A percentile compares a stretch with the other conserved stretches of the same genome.
Conservation (phyloP, 2,797 vertebrate species). For the Arnoldichthys spilopterus region DNA sequence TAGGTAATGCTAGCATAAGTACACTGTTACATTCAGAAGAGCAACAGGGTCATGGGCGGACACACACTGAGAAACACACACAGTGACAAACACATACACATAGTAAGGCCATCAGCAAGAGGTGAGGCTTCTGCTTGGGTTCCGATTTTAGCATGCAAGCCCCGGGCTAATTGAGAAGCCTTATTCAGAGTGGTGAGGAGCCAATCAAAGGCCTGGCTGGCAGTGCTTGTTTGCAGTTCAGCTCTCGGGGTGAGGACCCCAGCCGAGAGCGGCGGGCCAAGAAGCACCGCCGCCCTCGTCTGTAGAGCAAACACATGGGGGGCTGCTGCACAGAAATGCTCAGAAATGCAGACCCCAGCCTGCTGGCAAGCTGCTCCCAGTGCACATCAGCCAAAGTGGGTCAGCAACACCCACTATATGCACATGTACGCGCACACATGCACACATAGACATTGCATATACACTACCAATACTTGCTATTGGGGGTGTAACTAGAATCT, state of each 20-base stretch:
- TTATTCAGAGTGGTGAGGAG: slow-evolving; percentile 43
- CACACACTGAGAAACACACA: slow-evolving; percentile 6
- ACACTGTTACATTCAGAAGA: slow-evolving; percentile 10
- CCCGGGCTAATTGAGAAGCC: slow-evolving; percentile 51
- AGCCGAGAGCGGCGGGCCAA: slow-evolving; percentile 33
- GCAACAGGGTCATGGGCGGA: slow-evolving; percentile 6
- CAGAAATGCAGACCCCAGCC: slow-evolving; percentile 76
- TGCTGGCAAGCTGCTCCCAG: slow-evolving; percentile 74
- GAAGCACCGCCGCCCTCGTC: slow-evolving; percentile 37
- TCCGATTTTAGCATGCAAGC: slow-evolving; percentile 50
- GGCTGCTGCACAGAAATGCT: slow-evolving; percentile 61
- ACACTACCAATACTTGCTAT: background rate
- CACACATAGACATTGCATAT: slow-evolving; percentile 12
- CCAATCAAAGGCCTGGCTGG: slow-evolving; percentile 46
- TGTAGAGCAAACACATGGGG: slow-evolving; percentile 24
- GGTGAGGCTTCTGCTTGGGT: slow-evolving; percentile 38
- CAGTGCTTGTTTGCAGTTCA: slow-evolving; percentile 47
- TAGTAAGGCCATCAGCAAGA: slow-evolving; percentile 17
- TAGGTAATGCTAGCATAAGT: background rate
- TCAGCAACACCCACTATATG: slow-evolving; percentile 62
- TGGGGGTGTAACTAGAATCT: background rate
- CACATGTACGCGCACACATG: slow-evolving; percentile 24
- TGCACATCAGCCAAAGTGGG: slow-evolving; percentile 79
- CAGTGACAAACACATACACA: slow-evolving; percentile 21
- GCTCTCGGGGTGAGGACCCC: slow-evolving; percentile 47